Percentiles rank a stretch among this genome's conserved stretches.
Evolutionary conservation across 2,797 vertebrate species (phyloP).

Genomic region (Ispidina picta): DNA sequence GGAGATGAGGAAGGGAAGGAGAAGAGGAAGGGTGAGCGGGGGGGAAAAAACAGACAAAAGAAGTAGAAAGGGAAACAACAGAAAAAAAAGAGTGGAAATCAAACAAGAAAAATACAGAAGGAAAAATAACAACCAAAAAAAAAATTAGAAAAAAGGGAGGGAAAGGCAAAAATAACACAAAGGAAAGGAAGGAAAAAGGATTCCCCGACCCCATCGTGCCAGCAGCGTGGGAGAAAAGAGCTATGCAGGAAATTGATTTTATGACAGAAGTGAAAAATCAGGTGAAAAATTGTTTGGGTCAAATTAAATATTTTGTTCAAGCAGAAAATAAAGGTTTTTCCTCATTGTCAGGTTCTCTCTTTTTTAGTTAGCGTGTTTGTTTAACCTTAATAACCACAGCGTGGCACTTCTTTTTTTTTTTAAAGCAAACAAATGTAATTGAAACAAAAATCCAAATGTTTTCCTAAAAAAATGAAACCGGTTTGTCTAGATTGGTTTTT

Average conservation of each 20-base stretch:
- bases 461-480: neutral
- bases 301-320: constrained; percentile 62
- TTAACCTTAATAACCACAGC: neutral
- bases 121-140: fast-evolving
- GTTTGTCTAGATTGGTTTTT: neutral
- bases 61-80: too few species aligned
- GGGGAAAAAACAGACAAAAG: too few species aligned
- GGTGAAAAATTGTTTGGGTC: constrained; percentile 56
- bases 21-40: too few species aligned
- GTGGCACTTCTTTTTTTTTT: neutral
- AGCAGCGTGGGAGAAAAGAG: neutral
- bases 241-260: constrained; percentile 57
- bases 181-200: neutral
- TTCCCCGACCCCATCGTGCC: neutral
- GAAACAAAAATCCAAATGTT: neutral
- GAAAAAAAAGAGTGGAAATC: too few species aligned
- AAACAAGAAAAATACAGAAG: neutral
- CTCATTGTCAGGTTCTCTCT: constrained; percentile 13
- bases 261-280: constrained; percentile 63
- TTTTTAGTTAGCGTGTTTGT: neutral
- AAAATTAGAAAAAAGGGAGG: fast-evolving
- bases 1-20: too few species aligned
- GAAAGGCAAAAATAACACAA: neutral
- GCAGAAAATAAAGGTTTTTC: constrained; percentile 56
- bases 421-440: neutral